Evolutionary conservation across 2,113 vertebrate genomes (phyloP).

Genomic region (Puffinus mauretanicus): DNA sequence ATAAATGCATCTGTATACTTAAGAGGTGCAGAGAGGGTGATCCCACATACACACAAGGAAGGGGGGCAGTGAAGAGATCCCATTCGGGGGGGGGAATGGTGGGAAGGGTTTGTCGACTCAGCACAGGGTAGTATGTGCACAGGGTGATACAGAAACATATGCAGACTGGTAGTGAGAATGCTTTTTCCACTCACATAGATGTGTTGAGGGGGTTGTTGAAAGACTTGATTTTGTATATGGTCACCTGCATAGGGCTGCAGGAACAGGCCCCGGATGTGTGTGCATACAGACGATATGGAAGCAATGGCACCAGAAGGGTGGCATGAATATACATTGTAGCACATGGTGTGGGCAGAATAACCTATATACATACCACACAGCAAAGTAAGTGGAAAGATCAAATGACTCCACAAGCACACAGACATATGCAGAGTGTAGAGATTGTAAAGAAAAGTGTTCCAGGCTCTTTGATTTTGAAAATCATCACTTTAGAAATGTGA

Average conservation of each 20-base stretch:
- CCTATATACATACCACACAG: neutral
- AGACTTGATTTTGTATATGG: too few relatives aligned
- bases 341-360: neutral
- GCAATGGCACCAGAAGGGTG: rapidly evolving
- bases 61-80: rapidly evolving
- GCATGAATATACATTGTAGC: rapidly evolving
- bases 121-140: rapidly evolving
- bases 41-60: rapidly evolving
- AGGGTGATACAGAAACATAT: neutral
- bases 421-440: too few relatives aligned
- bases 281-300: rapidly evolving
- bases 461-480: neutral
- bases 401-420: too few relatives aligned
- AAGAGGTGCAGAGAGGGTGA: rapidly evolving
- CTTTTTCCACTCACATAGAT: neutral
- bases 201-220: neutral
- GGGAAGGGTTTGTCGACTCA: neutral
- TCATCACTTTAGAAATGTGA: neutral
- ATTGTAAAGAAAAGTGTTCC: neutral
- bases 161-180: too few relatives aligned
- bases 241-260: neutral
- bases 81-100: rapidly evolving
- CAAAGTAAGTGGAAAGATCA: rapidly evolving
- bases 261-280: rapidly evolving
- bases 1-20: rapidly evolving